Evolutionary conservation across 2,888 invertebrate genomes (phyloP).

Genomic region (Bugula neritina): DNA sequence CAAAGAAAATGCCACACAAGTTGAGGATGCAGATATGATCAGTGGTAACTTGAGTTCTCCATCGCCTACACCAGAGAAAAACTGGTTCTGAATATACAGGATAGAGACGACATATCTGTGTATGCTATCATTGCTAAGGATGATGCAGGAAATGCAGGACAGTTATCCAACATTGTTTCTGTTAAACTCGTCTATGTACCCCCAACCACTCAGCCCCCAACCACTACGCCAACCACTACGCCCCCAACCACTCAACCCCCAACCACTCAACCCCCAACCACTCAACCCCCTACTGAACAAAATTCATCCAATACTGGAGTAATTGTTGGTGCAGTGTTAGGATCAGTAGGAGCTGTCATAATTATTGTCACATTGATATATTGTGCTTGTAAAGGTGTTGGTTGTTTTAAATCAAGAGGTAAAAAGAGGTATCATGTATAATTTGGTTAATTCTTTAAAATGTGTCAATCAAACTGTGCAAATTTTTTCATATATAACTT

Average conservation of each 20-base stretch:
- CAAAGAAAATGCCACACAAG: slow-evolving; percentile 6
- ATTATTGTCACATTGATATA: not conserved
- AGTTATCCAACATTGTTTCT: slow-evolving; percentile 19
- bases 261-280: too few relatives aligned
- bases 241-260: not conserved
- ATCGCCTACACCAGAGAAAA: slow-evolving; percentile 8
- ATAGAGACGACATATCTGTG: not conserved
- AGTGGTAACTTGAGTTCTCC: slow-evolving; percentile 18
- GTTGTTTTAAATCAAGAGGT: not conserved
- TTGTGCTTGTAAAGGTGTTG: not conserved
- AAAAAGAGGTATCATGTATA: too few relatives aligned
- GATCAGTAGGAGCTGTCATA: not conserved
- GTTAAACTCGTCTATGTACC: not conserved
- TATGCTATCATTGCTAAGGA: slow-evolving; percentile 10
- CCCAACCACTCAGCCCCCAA: too few relatives aligned
- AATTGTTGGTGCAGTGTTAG: not conserved
- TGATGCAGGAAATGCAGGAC: not conserved
- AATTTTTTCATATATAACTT: too few relatives aligned
- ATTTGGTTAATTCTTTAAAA: too few relatives aligned
- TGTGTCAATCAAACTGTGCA: too few relatives aligned
- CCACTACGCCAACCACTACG: not conserved
- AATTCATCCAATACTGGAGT: not conserved
- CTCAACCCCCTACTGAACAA: not conserved
- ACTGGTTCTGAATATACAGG: not conserved
- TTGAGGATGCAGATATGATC: not conserved